phyloP scores from a whole-genome alignment of 2,113 vertebrate species.

The Callipepla californica region DNA sequence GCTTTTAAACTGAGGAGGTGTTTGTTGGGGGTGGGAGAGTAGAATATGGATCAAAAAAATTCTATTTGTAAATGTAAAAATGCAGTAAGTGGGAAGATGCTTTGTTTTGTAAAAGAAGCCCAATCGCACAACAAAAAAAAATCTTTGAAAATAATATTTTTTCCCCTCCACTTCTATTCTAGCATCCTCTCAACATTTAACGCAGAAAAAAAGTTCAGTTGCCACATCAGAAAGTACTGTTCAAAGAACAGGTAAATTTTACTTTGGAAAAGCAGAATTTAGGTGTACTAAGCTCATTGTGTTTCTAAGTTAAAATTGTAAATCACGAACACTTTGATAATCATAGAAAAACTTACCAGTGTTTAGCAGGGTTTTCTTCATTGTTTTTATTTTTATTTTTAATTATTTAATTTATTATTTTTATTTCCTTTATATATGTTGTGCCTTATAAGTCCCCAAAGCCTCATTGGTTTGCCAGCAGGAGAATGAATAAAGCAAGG shows the following conservation, averaged over 20 bases:
- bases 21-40: too few relatives aligned
- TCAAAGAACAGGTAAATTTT: constrained; percentile 81
- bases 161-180: constrained; percentile 62
- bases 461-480: not conserved
- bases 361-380: not conserved
- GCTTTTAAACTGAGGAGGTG: not conserved
- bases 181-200: constrained; percentile 79
- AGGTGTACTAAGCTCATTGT: not conserved
- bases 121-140: not conserved
- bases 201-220: constrained; percentile 79
- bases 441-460: not conserved
- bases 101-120: not conserved
- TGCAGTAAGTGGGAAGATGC: not conserved
- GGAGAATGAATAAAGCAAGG: not conserved
- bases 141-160: constrained; percentile 64
- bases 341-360: not conserved
- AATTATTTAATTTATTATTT: not conserved
- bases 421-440: not conserved
- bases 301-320: not conserved
- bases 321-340: not conserved
- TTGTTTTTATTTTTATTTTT: not conserved
- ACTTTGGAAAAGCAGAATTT: constrained; percentile 14
- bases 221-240: constrained; percentile 77
- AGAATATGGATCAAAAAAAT: not conserved
- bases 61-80: not conserved